phyloP scores from a whole-genome alignment of 1,140 invertebrate species.

The Lycorma delicatula region DNA sequence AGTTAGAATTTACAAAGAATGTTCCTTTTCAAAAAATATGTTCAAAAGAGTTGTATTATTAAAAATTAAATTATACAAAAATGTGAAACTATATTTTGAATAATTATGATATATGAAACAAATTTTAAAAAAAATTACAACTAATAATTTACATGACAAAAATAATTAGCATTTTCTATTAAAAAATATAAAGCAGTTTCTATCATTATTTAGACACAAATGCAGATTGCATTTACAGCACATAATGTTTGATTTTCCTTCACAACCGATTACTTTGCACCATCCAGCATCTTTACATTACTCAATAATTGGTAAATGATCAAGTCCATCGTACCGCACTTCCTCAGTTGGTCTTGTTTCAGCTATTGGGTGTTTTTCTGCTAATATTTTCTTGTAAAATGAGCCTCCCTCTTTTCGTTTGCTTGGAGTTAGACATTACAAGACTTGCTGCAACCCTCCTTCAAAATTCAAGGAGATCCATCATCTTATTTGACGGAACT shows the following conservation, averaged over 20 bases:
- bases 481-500: neutral
- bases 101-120: too few species aligned
- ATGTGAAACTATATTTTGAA: too few species aligned
- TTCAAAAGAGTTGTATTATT: too few species aligned
- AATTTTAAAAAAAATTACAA: too few species aligned
- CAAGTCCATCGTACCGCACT: conserved; percentile 7
- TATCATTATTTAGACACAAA: neutral
- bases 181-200: neutral
- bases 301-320: conserved; percentile 17
- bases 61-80: too few species aligned
- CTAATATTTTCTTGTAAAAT: neutral
- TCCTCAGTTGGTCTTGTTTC: conserved; percentile 3
- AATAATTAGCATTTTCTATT: too few species aligned
- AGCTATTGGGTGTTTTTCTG: neutral
- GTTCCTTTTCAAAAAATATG: too few species aligned
- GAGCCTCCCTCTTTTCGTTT: neutral
- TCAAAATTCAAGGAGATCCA: neutral
- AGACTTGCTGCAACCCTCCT: too few species aligned
- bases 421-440: too few species aligned
- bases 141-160: too few species aligned
- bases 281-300: conserved; percentile 10
- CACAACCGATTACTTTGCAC: conserved; percentile 11
- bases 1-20: too few species aligned
- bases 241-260: conserved; percentile 8
- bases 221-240: conserved; percentile 15